Conservation (phyloP, 2,888 invertebrate genomes). For the Xanthostigma xanthostigma region DNA sequence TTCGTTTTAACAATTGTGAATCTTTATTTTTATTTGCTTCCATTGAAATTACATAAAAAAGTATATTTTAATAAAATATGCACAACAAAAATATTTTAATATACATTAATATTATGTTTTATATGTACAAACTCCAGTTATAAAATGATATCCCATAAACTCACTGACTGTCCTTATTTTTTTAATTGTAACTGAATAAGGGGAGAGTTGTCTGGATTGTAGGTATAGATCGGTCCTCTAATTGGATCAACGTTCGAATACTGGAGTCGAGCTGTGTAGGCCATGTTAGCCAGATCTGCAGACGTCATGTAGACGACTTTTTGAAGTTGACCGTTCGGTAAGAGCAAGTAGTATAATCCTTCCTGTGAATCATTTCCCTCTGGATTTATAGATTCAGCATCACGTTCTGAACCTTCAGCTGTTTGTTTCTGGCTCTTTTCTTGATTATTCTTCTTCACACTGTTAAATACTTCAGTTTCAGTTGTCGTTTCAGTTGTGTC, state of each 20-base stretch:
- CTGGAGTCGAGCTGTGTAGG: conserved; percentile 44
- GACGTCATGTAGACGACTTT: conserved; percentile 42
- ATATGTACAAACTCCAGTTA: neutral
- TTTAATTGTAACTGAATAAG: neutral
- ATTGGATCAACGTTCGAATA: conserved; percentile 48
- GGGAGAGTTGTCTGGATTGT: conserved; percentile 20
- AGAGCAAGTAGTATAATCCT: conserved; percentile 47
- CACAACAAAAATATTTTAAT: too few relatives aligned
- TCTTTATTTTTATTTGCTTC: too few relatives aligned
- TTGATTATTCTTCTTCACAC: too few relatives aligned
- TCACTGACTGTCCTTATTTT: neutral
- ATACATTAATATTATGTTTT: too few relatives aligned
- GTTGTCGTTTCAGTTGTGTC: too few relatives aligned
- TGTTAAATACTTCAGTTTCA: too few relatives aligned
- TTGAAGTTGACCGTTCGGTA: conserved; percentile 46
- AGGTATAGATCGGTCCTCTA: conserved; percentile 43
- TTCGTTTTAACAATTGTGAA: too few relatives aligned
- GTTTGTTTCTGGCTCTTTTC: too few relatives aligned
- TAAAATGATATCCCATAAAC: neutral
- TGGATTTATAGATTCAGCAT: too few relatives aligned
- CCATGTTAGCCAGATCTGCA: conserved; percentile 40
- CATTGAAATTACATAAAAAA: too few relatives aligned
- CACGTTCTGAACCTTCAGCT: too few relatives aligned
- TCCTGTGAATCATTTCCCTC: conserved; percentile 24
- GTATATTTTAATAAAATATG: too few relatives aligned